Base-by-base conservation (phyloP, 2,888 invertebrate species). In the Mythimna pallens region DNA sequence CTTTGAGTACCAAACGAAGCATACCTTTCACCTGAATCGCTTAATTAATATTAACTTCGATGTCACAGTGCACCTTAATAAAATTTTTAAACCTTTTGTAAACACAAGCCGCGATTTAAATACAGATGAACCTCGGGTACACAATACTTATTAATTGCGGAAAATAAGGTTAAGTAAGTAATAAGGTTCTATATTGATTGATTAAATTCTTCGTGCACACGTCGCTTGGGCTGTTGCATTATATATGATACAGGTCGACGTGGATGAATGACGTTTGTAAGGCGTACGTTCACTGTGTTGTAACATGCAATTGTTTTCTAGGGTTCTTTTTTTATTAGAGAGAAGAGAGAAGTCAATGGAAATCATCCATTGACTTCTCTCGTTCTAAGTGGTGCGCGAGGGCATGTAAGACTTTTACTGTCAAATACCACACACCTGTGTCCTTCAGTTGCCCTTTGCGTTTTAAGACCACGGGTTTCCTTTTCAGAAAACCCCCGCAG, bases 31-130 rank as follows among this genome's bases (percentile, higher is more conserved):
- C 84, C 79, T 82, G 77, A 74, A 86, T 84, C 61, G 76, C 78
- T 86, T 89, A 86, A 90, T 91, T 88, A 89, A 87, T 88, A 89
- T 89, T 89, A 86, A 89, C 87, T 73, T 78, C 69, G 83, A 78
- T 87, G 87, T 86, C 86, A 87, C 80, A 80, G 78, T 76, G 70
- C 63, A 70, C 81, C 78, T 85, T 87, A 86, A 89, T 86, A 85
- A 85, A 47, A 69, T 86, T 83, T 73, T 73, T 59, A 64, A 74
- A 65, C 62, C 58, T 71, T 81, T 73, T 65, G 58, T 64, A 50
- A 59, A 58, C 36, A 25, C 47, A 63, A n/a, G 10, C 12, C 34
- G 14, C 43, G 36, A 72, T 64, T 67, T 54, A 55, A 64, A 50
- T 70, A 47, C 30, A 58, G 55, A 62, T 64, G 55, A 55, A 43